Base-by-base conservation (phyloP, 2,888 invertebrate species). In the Hipparchia sbordonii region DNA sequence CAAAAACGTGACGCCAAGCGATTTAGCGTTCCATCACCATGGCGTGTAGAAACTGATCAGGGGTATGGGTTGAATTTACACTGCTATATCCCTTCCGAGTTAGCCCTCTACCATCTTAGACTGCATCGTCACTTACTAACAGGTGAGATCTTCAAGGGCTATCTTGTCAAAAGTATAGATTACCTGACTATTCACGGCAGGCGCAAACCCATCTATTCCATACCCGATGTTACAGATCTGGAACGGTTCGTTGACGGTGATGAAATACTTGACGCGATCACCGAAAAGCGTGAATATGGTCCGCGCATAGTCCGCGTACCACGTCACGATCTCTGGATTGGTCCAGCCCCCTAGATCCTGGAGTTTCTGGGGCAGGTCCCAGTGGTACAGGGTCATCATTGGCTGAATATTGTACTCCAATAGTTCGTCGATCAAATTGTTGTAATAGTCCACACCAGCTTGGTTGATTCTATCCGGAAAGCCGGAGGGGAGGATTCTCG, bases 181-280 rank as follows among this genome's bases (percentile, higher is more conserved):
- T 48, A 48, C 48, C 48, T 48, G 52, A 46, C 81, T 81, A 0
- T 62, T 5, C 0, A 80, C 1, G 0, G 73, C 79, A 79, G 91
- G 82, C 0, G 94, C 93, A 76, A 92, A 79, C 12, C 82, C 81
- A 2, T 86, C 89, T 0, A 85, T 82, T 33, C 88, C 89, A 76
- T 94, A 95, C 0, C 87, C 86, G 4, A 54, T 12, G 8, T 87
- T 85, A 74, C 94, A 93, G 7, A 90, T 77, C 4, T 87, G 74
- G 51, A 84, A 82, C 0, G 96, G 96, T 79, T 97, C 97, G 82
- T 97, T 97, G 71, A 97, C 93, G 0, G 97, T 97, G 0, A 96
- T 92, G 96, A 96, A 97, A 61, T 91, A 85, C 82, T 93, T 94
- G 2, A 96, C 95, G 46, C 95, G 92, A 79, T 95, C 94, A 0